These are phyloP conservation scores for Coranthus polyacanthus DNA, from an alignment of 2,797 vertebrate species.

Conservation along the genomic window DNA sequence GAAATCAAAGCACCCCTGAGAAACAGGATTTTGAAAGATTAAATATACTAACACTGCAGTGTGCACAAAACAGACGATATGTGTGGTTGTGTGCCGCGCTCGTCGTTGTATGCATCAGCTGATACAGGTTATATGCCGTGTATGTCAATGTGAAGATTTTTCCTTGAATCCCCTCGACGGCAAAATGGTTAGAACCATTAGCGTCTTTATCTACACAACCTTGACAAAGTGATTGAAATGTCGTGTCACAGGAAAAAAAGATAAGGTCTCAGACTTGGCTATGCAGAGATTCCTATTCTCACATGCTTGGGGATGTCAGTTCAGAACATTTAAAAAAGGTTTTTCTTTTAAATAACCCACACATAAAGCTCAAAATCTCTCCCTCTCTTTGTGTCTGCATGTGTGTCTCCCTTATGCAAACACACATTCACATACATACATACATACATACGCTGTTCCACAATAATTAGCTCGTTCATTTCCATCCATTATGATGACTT, in stretches of 20 bases:
- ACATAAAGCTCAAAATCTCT: neutral
- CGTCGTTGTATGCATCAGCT: slow-evolving; percentile 6
- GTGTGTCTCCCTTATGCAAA: slow-evolving; percentile 13
- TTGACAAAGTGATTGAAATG: slow-evolving; percentile 75
- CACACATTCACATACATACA: slow-evolving; percentile 1
- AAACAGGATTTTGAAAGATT: slow-evolving; percentile 21
- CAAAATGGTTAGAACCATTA: slow-evolving; percentile 52
- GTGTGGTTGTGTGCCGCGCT: neutral
- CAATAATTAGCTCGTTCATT: slow-evolving; percentile 62
- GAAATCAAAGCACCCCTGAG: slow-evolving; percentile 31
- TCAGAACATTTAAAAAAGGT: slow-evolving; percentile 22
- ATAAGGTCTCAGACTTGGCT: too few species aligned
- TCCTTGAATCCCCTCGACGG: slow-evolving; percentile 69
- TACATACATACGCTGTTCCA: slow-evolving; percentile 38
- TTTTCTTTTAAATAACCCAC: slow-evolving; percentile 53
- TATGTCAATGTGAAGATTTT: slow-evolving; percentile 25
- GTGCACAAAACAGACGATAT: slow-evolving; percentile 10
- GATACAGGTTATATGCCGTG: neutral
- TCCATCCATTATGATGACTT: slow-evolving; percentile 55
- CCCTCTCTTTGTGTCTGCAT: too few species aligned
- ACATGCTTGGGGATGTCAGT: slow-evolving; percentile 29
- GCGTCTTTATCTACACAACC: slow-evolving; percentile 69
- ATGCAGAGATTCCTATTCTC: slow-evolving; percentile 14
- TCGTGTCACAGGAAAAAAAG: slow-evolving; percentile 53
- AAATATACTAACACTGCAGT: slow-evolving; percentile 24